A percentile compares a stretch with the other conserved stretches of the same genome.
Evolutionary conservation across 30 jellyfish, hydroid and myxozoan genomes (phyloP).

Genomic region (Pseudorhiza aurosa): DNA sequence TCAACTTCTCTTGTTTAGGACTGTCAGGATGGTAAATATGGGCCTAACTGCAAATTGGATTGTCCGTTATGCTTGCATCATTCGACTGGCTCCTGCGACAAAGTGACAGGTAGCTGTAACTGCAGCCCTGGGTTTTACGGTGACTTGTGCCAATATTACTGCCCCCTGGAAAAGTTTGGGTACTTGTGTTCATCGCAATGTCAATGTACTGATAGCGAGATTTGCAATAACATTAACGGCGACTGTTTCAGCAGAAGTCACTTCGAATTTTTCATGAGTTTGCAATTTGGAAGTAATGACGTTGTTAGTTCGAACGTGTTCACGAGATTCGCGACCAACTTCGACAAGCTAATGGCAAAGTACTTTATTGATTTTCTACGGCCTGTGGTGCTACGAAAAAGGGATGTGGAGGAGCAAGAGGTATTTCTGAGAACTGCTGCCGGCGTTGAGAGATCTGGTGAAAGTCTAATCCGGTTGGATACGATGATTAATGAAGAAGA

Average conservation of each 20-base stretch:
- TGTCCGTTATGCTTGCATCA: conserved; percentile 68
- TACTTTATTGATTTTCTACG: conserved; percentile 29
- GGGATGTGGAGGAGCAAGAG: not conserved
- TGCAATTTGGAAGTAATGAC: conserved; percentile 16
- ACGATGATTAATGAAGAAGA: conserved; percentile 14
- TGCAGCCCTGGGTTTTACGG: conserved; percentile 86
- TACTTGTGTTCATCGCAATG: conserved; percentile 51
- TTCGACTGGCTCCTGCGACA: conserved; percentile 70
- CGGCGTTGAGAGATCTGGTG: not conserved
- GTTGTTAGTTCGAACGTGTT: conserved; percentile 1
- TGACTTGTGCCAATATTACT: conserved; percentile 51
- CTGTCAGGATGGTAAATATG: conserved; percentile 73
- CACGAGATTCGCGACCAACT: conserved; percentile 16
- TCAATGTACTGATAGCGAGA: conserved; percentile 38
- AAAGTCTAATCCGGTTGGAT: no score
- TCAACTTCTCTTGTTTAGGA: conserved; percentile 28
- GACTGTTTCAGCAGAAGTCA: conserved; percentile 45
- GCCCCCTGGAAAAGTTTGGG: conserved; percentile 77
- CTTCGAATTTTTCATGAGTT: conserved; percentile 33
- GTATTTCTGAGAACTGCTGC: not conserved
- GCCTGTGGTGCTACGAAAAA: not conserved
- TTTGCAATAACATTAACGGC: conserved; percentile 83
- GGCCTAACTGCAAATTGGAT: conserved; percentile 35
- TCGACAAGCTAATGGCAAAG: conserved; percentile 63
- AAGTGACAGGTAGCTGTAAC: conserved; percentile 68